Percentiles rank a stretch among this genome's conserved stretches.
Conservation (phyloP, 2,113 vertebrate species). For the Petromus typicus region DNA sequence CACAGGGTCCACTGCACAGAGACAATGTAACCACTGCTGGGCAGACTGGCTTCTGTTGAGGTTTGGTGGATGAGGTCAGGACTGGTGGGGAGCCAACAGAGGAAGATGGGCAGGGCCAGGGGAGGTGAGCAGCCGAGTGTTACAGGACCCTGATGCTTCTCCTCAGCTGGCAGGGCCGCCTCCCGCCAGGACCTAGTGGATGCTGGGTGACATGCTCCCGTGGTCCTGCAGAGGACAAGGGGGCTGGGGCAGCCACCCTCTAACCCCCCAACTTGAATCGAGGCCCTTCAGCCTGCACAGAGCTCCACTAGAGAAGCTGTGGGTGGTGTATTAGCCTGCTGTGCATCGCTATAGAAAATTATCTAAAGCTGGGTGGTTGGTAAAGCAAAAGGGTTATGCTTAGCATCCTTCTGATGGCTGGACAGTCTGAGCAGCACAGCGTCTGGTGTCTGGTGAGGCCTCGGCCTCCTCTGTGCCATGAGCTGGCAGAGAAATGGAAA, state of each 20-base stretch:
- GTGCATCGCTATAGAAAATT: background rate
- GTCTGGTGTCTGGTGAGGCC: background rate
- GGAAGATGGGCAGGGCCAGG: background rate
- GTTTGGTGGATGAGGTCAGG: background rate
- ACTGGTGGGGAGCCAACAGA: background rate
- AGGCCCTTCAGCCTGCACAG: background rate
- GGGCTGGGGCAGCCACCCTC: background rate
- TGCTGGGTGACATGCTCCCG: background rate
- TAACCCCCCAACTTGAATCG: background rate
- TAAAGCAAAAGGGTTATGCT: background rate
- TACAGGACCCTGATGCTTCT: background rate
- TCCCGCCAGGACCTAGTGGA: background rate
- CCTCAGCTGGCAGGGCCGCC: background rate
- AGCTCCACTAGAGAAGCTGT: background rate
- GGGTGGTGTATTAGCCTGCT: background rate
- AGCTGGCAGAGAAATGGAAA: background rate
- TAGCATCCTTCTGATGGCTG: background rate
- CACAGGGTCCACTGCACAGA: background rate
- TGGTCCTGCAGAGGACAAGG: background rate
- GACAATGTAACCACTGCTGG: background rate
- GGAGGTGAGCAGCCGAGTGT: background rate
- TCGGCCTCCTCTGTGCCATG: background rate
- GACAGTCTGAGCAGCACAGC: background rate
- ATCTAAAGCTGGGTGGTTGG: background rate
- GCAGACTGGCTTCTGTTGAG: background rate